Percentiles rank a stretch among this genome's conserved stretches.
Evolutionary conservation across 2,797 vertebrate species (phyloP).

Genomic region (Harpagifer antarcticus): DNA sequence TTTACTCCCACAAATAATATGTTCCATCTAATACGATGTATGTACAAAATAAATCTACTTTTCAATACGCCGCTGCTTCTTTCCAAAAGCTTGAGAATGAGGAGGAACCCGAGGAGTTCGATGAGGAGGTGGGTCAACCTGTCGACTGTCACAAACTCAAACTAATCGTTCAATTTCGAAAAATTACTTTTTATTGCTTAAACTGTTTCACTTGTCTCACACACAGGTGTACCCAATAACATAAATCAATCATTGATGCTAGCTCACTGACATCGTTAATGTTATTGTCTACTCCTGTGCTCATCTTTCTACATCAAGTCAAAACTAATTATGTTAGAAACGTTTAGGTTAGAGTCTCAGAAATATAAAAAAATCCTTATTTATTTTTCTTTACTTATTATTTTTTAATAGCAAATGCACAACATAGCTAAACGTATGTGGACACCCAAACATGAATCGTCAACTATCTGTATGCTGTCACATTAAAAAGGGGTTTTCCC

Average conservation of each 20-base stretch:
- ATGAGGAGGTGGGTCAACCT: slow-evolving; percentile 83
- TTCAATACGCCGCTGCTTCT: slow-evolving; percentile 34
- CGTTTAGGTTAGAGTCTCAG: too few species aligned
- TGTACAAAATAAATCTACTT: slow-evolving; percentile 1
- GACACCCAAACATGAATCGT: background rate
- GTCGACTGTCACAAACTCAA: background rate
- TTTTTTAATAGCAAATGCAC: background rate
- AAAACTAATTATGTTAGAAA: background rate
- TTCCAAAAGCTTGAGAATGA: slow-evolving; percentile 80
- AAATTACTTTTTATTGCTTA: background rate
- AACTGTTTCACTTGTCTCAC: background rate
- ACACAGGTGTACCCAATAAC: background rate
- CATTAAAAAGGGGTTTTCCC: background rate
- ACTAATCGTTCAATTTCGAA: background rate
- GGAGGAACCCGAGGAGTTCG: slow-evolving; percentile 81
- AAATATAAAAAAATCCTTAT: background rate
- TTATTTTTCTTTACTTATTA: background rate
- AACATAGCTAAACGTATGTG: background rate
- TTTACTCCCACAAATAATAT: slow-evolving; percentile 5
- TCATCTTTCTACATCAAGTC: background rate
- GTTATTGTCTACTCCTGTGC: background rate
- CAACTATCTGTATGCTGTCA: too few species aligned
- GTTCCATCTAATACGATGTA: background rate
- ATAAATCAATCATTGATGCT: background rate
- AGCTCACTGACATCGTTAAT: background rate